Evolutionary conservation across 2,797 vertebrate genomes (phyloP), one percentile per base, ranked within the genome.

Genomic region (Australoheros facetus): DNA sequence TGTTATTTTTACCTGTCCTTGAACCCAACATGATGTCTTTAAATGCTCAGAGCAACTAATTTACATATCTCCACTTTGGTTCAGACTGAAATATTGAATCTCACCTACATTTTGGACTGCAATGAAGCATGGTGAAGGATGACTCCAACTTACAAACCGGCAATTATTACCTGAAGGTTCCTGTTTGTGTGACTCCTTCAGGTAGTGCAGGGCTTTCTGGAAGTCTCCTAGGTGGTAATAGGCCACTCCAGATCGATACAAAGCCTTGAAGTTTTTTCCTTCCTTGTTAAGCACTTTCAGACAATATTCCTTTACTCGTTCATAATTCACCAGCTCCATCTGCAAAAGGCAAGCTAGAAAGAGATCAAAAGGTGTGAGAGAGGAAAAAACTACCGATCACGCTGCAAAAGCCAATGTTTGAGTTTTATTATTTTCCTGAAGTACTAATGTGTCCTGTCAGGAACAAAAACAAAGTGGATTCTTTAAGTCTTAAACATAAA

Each of bases 161-260:
- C n/a, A 10, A 62, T 37, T 6, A 92, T 94, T 77, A 99, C 98
- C 98, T 97, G 98, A 95, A 0, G 98, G 98, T 83, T 99, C 97
- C 92, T 98, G 97, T 86, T 97, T 97, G 93, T 97, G 96, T 2
- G 98, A 98, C 96, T 99, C 97, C 94, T 98, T 98, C 91, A 99
- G 96, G 94, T 99, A 99, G 95, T 97, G 94, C 89, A 99, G 96
- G 26, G 98, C 98, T 95, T 99, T 99, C 94, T 98, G 96, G 88
- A 97, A 99, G 92, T 99, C 98, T 76, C 98, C 98, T 30, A 99
- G 96, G 91, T 99, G 98, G 93, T 99, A 99, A 81, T 98, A 99
- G 1, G 98, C 98, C 89, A 99, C 98, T 0, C 98, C 98, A 0
- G 98, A 99, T 34, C 98, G 96, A 91, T 99, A 99, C 73, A 99